A percentile compares a stretch with the other conserved stretches of the same genome.
Evolutionary conservation across 2,113 vertebrate genomes (phyloP).

Genomic region (Salvator merianae): DNA sequence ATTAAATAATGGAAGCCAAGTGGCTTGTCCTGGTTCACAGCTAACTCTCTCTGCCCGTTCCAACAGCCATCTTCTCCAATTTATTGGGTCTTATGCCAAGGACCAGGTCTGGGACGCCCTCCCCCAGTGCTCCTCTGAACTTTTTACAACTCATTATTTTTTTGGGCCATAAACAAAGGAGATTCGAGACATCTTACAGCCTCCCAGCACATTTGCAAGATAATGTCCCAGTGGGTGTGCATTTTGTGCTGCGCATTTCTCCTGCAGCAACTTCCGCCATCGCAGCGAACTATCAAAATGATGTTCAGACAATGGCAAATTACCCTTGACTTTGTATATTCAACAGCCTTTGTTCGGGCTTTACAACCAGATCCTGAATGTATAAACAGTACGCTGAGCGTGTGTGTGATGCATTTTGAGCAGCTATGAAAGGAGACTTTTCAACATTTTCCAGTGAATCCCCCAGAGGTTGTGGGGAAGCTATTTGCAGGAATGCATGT

Average conservation of each 20-base stretch:
- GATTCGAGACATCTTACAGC: conserved; percentile 21
- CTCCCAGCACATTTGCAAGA: neutral
- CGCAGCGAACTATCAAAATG: neutral
- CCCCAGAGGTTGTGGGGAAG: neutral
- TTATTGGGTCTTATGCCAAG: neutral
- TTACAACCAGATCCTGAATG: neutral
- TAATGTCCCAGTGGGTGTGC: neutral
- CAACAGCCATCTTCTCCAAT: neutral
- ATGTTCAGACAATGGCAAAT: conserved; percentile 11
- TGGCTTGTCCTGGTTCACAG: neutral
- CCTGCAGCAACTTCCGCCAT: neutral
- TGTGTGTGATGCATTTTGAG: neutral
- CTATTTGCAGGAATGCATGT: neutral
- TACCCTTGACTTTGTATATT: neutral
- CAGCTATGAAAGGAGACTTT: neutral
- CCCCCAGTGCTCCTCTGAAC: neutral
- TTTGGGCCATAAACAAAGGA: neutral
- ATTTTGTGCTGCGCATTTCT: neutral
- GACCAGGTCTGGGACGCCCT: conserved; percentile 20
- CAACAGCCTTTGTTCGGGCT: neutral
- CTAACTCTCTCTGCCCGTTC: rapidly evolving
- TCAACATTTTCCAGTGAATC: neutral
- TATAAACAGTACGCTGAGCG: neutral
- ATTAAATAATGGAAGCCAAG: too few species aligned
- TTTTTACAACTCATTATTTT: neutral